Conservation (phyloP, 2,113 vertebrate genomes). For the Nematolebias whitei region DNA sequence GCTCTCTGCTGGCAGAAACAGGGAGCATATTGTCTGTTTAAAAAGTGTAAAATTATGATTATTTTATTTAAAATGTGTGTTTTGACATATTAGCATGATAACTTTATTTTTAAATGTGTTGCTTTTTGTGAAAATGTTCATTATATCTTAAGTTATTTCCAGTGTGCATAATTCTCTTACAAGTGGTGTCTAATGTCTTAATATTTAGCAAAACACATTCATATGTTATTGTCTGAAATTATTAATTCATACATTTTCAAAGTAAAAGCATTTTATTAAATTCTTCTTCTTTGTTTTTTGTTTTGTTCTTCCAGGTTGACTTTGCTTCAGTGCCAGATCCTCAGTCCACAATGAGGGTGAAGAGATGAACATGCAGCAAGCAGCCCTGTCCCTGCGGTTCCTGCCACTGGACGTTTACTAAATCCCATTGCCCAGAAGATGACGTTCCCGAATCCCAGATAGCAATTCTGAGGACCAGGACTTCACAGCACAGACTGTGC, state of each 20-base stretch:
- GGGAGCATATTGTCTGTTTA: constrained; percentile 8
- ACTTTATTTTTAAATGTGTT: background rate
- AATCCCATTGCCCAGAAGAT: constrained; percentile 57
- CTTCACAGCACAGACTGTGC: constrained; percentile 74
- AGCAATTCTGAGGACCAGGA: constrained; percentile 75
- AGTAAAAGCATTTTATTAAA: constrained; percentile 31
- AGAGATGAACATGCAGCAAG: constrained; percentile 73
- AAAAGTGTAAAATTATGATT: background rate
- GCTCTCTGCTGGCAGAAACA: constrained; percentile 73
- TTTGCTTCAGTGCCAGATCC: constrained; percentile 59
- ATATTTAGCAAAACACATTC: background rate
- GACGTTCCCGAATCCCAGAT: constrained; percentile 80
- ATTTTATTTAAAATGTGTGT: background rate
- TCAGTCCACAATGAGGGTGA: constrained; percentile 64
- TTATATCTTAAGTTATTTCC: background rate
- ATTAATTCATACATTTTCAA: background rate
- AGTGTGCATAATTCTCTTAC: background rate
- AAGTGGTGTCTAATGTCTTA: background rate
- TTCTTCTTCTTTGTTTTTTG: constrained; percentile 33
- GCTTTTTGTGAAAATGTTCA: background rate
- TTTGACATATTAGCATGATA: background rate
- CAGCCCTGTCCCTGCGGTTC: constrained; percentile 68
- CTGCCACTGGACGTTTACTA: constrained; percentile 67
- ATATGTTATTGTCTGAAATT: background rate
- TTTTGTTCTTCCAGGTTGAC: constrained; percentile 61